Evolutionary conservation across 2,888 invertebrate genomes (phyloP), one percentile per base, ranked within the genome.

Genomic region (Bedellia somnulentella): DNA sequence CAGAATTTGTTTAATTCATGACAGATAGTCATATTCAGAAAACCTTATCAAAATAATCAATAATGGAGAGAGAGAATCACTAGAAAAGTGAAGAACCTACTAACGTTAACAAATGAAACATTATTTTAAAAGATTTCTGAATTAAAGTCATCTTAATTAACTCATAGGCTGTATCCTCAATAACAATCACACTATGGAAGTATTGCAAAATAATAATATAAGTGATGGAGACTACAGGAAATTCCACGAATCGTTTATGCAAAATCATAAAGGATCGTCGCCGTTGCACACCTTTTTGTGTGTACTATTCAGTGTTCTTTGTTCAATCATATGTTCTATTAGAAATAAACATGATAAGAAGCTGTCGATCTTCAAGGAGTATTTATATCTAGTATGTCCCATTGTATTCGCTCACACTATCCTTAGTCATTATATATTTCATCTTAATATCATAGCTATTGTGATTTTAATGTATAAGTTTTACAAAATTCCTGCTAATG

Each of bases 371-470:
- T 43, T 52, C 1, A 44, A 76, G 10, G 85, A 86, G 58, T 83
- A 82, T 43, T 11, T 71, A 1, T 37, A 78, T 4, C 73, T 85
- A 35, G 59, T 81, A 2, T 24, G 81, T 9, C 80, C 85, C 5
- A 48, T 80, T 26, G 67, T 84, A 34, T 38, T 80, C 24, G 77
- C 66, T 13, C 70, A 80, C 28, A 85, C 83, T n/a, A 36, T 82
- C 27, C 46, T 77, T 13, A 52, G 75, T 12, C 44, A 62, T 3
- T 49, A 57, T 34, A 50, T 70, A 36, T 49, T 47, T 35, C 18
- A 42, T n/a, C 27, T 64, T 45, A 76, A 61, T 47, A 15, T 5
- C 6, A 11, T 30, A 14, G 10, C 12, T 16, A 12, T 13, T 8
- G 14, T 22, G 5, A 29, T 29, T 9, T 22, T 29, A 10, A 5